phyloP scores from a whole-genome alignment of 2,113 vertebrate genomes.

The Dicrurus megarhynchus region DNA sequence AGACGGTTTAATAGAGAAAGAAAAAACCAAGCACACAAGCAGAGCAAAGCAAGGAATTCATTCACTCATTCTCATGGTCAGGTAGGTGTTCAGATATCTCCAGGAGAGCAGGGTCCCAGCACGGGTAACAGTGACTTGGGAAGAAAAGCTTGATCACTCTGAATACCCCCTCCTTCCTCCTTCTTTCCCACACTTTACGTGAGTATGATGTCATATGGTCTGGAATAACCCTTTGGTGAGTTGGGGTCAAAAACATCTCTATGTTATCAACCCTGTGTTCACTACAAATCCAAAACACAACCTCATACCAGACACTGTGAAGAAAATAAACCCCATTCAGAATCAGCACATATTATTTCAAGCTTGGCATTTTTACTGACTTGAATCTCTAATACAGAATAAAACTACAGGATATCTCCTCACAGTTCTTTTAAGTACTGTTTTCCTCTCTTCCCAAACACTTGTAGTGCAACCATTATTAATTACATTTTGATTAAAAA shows the following conservation, averaged over 20 bases:
- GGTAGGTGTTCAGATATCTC: neutral
- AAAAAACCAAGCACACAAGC: neutral
- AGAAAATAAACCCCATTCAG: neutral
- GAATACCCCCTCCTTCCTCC: neutral
- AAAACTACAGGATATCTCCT: neutral
- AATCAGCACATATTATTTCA: neutral
- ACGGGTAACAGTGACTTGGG: accelerated
- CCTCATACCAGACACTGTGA: accelerated
- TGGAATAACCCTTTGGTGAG: neutral
- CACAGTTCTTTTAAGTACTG: neutral
- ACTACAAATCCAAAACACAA: neutral
- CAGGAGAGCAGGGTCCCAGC: neutral
- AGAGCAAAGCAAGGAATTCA: neutral
- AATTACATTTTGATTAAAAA: neutral
- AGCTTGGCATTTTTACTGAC: neutral
- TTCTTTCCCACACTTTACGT: neutral
- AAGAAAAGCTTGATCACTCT: neutral
- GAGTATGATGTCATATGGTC: no score
- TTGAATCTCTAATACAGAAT: neutral
- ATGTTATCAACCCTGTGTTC: neutral
- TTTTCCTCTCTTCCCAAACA: neutral
- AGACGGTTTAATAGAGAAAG: neutral
- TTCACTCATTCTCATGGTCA: neutral
- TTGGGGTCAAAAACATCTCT: neutral
- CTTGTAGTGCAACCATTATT: neutral